A percentile compares a stretch with the other conserved stretches of the same genome.
phyloP scores from a whole-genome alignment of 2,113 vertebrate species.

The Marcusenius ussheri region DNA sequence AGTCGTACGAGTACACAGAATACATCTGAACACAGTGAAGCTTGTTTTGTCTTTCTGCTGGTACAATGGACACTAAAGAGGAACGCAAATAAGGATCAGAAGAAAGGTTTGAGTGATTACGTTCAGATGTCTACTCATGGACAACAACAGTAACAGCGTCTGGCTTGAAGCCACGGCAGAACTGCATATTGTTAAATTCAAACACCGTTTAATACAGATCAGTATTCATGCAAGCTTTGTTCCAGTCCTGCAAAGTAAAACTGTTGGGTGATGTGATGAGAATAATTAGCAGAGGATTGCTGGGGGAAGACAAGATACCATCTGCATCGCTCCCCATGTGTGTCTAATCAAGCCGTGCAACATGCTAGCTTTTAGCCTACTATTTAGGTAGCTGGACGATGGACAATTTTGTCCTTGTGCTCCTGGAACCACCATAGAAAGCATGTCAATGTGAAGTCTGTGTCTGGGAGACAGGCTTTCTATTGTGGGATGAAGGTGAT shows the following conservation, averaged over 20 bases:
- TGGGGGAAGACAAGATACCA: background rate
- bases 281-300: slow-evolving; percentile 12
- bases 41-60: background rate
- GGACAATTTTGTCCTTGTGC: background rate
- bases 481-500: background rate
- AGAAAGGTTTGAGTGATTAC: background rate
- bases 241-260: background rate
- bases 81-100: background rate
- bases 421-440: background rate
- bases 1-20: background rate
- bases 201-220: background rate
- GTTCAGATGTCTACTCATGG: background rate
- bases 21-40: background rate
- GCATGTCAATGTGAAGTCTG: background rate
- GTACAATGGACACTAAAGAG: background rate
- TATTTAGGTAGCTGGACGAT: background rate
- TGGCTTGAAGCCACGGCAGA: background rate
- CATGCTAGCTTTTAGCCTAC: background rate
- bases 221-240: background rate
- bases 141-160: background rate
- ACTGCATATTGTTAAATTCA: background rate
- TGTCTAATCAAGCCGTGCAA: background rate
- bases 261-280: background rate
- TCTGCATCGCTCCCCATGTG: background rate
- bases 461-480: background rate